A percentile compares a stretch with the other conserved stretches of the same genome.
Evolutionary conservation across 2,888 invertebrate species (phyloP).

Genomic region (Cartodere bifasciata): DNA sequence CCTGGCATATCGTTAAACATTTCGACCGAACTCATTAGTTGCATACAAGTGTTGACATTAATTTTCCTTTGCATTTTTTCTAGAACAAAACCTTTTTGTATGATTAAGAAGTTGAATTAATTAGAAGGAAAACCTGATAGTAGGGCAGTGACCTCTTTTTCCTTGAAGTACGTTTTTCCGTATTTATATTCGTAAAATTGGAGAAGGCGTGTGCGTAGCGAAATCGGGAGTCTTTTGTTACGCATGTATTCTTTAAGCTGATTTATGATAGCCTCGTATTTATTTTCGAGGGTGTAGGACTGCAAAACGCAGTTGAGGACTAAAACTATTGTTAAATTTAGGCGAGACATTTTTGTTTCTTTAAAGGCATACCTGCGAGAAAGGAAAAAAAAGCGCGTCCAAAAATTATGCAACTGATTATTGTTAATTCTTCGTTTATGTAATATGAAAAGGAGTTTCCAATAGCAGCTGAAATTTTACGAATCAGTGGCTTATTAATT

Average conservation of each 20-base stretch:
- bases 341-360: too few relatives aligned
- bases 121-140: slow-evolving; percentile 18
- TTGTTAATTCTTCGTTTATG: too few relatives aligned
- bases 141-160: slow-evolving; percentile 25
- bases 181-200: slow-evolving; percentile 29
- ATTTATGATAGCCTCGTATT: slow-evolving; percentile 29
- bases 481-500: too few relatives aligned
- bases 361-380: too few relatives aligned
- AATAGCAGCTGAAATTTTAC: too few relatives aligned
- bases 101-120: too few relatives aligned
- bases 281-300: slow-evolving; percentile 20
- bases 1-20: slow-evolving; percentile 41
- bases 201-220: slow-evolving; percentile 27
- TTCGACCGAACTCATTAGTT: slow-evolving; percentile 41
- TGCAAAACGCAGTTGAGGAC: slow-evolving; percentile 6
- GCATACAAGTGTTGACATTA: slow-evolving; percentile 40
- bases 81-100: slow-evolving; percentile 15
- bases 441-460: too few relatives aligned
- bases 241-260: slow-evolving; percentile 29
- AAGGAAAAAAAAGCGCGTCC: too few relatives aligned
- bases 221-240: slow-evolving; percentile 28
- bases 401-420: too few relatives aligned
- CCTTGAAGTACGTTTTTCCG: slow-evolving; percentile 31
- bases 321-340: too few relatives aligned
- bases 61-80: slow-evolving; percentile 38